Evolutionary conservation across 2,888 invertebrate genomes (phyloP).

Genomic region (Epinotia demarniana): DNA sequence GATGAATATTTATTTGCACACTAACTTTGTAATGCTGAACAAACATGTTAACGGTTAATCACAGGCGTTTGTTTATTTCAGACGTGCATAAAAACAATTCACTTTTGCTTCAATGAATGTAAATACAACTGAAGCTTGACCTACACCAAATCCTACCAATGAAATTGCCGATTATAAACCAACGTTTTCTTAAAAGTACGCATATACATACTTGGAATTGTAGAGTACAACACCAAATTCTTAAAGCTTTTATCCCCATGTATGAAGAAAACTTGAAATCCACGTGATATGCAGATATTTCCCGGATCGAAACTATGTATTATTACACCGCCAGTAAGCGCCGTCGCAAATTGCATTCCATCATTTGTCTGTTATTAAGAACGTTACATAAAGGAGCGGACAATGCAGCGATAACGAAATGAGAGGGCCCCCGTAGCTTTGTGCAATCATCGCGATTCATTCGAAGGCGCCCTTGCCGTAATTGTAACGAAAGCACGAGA

Average conservation of each 20-base stretch:
- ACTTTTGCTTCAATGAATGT: background rate
- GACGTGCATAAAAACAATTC: background rate
- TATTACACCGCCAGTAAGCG: conserved; percentile 36
- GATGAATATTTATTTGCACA: conserved; percentile 10
- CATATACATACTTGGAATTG: background rate
- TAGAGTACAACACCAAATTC: background rate
- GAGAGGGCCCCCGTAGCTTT: conserved; percentile 76
- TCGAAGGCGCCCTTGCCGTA: conserved; percentile 64
- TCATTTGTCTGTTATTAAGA: conserved; percentile 68
- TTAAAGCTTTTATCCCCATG: background rate
- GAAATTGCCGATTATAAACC: background rate
- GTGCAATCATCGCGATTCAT: conserved; percentile 81
- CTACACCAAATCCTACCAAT: too few relatives aligned
- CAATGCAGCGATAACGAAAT: conserved; percentile 79
- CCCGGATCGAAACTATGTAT: conserved; percentile 28
- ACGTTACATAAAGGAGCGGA: conserved; percentile 63
- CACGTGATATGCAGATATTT: conserved; percentile 4
- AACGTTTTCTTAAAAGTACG: background rate
- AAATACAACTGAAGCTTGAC: too few relatives aligned
- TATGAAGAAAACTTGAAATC: background rate
- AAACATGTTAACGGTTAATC: conserved; percentile 8
- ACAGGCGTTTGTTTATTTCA: conserved; percentile 10
- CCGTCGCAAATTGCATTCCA: conserved; percentile 56
- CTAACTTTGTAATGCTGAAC: conserved; percentile 21
- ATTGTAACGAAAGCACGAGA: conserved; percentile 61